Percentiles rank a stretch among this genome's conserved stretches.
Conservation (phyloP, 53 echinoderm and acorn worm genomes). For the Patiria pectinifera region DNA sequence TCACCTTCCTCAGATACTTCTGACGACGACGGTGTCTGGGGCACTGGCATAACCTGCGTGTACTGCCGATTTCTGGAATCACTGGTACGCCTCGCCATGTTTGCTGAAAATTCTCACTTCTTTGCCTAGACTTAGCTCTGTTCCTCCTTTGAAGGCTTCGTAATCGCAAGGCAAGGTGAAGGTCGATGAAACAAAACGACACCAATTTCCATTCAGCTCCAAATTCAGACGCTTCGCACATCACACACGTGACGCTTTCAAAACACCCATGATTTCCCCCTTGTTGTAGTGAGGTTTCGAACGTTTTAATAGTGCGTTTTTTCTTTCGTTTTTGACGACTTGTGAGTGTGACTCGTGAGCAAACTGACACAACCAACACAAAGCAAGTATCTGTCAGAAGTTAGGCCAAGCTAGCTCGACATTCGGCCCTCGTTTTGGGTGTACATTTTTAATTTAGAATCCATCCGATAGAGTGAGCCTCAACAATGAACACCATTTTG, state of each 20-base stretch:
- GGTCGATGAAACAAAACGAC: too few species aligned
- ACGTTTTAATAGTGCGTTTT: neutral
- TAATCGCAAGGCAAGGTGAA: too few species aligned
- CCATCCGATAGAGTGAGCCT: too few species aligned
- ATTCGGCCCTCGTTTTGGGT: too few species aligned
- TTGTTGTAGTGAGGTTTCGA: neutral
- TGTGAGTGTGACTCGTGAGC: too few species aligned
- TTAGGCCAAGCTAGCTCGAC: too few species aligned
- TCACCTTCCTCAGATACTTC: constrained; percentile 52
- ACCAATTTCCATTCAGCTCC: neutral
- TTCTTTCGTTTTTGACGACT: neutral
- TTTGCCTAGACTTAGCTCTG: neutral
- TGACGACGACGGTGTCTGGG: constrained; percentile 31
- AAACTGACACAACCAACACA: too few species aligned
- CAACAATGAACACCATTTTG: too few species aligned
- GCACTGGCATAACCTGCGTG: constrained; percentile 51
- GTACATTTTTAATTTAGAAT: too few species aligned
- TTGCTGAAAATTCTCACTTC: neutral
- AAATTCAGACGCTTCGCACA: neutral
- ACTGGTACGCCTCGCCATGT: constrained; percentile 32
- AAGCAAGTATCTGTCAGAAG: too few species aligned
- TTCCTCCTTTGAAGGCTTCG: too few species aligned
- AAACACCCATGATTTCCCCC: constrained; percentile 5
- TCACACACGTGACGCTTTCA: constrained; percentile 25
- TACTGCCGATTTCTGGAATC: constrained; percentile 35